Conservation (phyloP, 1,140 invertebrate genomes). For the Drosophila takahashii region DNA sequence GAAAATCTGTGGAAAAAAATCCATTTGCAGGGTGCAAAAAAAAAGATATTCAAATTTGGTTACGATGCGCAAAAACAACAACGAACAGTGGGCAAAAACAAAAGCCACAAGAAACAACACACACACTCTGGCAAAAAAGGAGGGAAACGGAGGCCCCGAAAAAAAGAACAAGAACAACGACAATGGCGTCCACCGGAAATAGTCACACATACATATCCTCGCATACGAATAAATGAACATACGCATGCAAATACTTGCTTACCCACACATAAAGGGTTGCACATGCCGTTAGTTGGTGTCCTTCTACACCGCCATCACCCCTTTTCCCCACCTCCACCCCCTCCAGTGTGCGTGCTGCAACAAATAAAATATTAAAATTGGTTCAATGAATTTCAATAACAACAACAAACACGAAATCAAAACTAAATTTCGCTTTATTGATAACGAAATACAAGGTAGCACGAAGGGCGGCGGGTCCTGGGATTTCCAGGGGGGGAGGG, state of each 20-base stretch:
- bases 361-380: slow-evolving; percentile 84
- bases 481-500: not conserved
- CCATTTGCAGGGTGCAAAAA: slow-evolving; percentile 66
- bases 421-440: slow-evolving; percentile 83
- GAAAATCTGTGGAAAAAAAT: slow-evolving; percentile 82
- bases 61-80: slow-evolving; percentile 79
- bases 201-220: slow-evolving; percentile 56
- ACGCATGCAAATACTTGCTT: slow-evolving; percentile 26
- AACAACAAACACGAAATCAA: slow-evolving; percentile 83
- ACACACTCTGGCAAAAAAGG: slow-evolving; percentile 41
- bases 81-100: slow-evolving; percentile 67
- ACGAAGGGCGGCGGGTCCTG: slow-evolving; percentile 13
- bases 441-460: slow-evolving; percentile 79
- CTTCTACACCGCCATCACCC: slow-evolving; percentile 18
- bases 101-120: slow-evolving; percentile 70
- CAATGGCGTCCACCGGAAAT: slow-evolving; percentile 80
- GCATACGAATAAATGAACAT: slow-evolving; percentile 40
- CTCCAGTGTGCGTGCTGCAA: slow-evolving; percentile 76
- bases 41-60: slow-evolving; percentile 78
- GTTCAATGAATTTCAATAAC: slow-evolving; percentile 84
- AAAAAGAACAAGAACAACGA: slow-evolving; percentile 55
- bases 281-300: slow-evolving; percentile 71
- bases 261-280: slow-evolving; percentile 69
- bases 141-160: slow-evolving; percentile 34
- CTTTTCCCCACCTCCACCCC: not conserved